Evolutionary conservation across 2,113 vertebrate genomes (phyloP).

Genomic region (Oriolus oriolus): DNA sequence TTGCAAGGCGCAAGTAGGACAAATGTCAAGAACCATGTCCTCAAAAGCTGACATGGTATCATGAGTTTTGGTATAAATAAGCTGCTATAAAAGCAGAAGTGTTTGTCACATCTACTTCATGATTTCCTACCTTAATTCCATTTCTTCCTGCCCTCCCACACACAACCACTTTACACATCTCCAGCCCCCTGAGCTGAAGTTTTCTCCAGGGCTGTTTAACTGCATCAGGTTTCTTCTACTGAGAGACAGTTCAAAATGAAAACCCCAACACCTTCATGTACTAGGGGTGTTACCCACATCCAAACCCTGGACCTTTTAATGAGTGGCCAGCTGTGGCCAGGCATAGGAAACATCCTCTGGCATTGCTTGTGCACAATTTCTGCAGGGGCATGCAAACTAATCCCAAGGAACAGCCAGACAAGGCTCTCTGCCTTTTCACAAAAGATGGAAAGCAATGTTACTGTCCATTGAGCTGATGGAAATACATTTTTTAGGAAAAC

Average conservation of each 20-base stretch:
- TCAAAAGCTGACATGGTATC: background rate
- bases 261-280: accelerated
- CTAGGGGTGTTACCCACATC: background rate
- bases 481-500: background rate
- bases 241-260: background rate
- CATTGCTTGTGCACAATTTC: background rate
- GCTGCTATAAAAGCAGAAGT: background rate
- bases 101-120: background rate
- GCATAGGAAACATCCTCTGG: background rate
- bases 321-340: background rate
- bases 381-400: background rate
- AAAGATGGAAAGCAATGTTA: background rate
- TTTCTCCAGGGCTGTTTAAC: background rate
- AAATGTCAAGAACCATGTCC: background rate
- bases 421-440: background rate
- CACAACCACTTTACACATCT: background rate
- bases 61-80: background rate
- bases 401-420: background rate
- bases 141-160: background rate
- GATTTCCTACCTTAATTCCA: background rate
- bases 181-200: background rate
- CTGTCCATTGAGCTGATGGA: background rate
- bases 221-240: background rate
- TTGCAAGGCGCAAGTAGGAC: background rate
- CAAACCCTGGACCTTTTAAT: background rate